Evolutionary conservation across 2,113 vertebrate genomes (phyloP), one percentile per base, ranked within the genome.

Genomic region (Leucopternis melanops): DNA sequence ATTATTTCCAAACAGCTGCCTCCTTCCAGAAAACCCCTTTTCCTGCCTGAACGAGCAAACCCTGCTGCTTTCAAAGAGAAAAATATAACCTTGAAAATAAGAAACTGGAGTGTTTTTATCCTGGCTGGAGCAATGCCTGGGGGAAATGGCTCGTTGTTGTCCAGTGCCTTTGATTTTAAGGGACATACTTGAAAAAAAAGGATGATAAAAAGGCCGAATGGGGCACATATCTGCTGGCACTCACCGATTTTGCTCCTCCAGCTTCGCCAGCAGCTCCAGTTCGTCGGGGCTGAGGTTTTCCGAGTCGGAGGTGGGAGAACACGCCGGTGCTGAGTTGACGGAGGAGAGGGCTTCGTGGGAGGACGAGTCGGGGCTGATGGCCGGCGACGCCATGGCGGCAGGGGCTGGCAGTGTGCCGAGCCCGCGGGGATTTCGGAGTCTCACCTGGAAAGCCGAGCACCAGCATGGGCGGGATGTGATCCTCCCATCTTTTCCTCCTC

Each of bases 181-280:
- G 31, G 21, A 22, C 50, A 44, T 1, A 8, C 10, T 7, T 15
- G 12, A 10, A 10, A 40, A 50, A 21, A 32, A 18, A 8, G 8
- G 23, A 13, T 0, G 3, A 16, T 26, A 6, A 18, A 34, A 31
- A 23, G 26, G 4, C 16, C 1, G 1, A 85, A 16, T 1, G 18
- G 23, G 36, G 34, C 2, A 1, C 10, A 38, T 23, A 26, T 3
- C 29, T 1, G 7, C 8, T 13, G 11, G 25, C 5, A 10, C 96
- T 98, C 91, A 99, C 99, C 99, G 98, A 96, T 99, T 99, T 95
- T 99, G 99, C 94, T 99, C 99, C 94, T 99, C 99, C n/a, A 99
- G 98, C 90, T 99, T 99, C 29, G 99, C 99, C 97, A 99, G 97
- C 52, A 99, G 98, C 98, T 99, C 99, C 78, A 99, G 97, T 71